Percentiles rank a stretch among this genome's conserved stretches.
phyloP scores from a whole-genome alignment of 1,140 invertebrate species.

The Orius insidiosus region DNA sequence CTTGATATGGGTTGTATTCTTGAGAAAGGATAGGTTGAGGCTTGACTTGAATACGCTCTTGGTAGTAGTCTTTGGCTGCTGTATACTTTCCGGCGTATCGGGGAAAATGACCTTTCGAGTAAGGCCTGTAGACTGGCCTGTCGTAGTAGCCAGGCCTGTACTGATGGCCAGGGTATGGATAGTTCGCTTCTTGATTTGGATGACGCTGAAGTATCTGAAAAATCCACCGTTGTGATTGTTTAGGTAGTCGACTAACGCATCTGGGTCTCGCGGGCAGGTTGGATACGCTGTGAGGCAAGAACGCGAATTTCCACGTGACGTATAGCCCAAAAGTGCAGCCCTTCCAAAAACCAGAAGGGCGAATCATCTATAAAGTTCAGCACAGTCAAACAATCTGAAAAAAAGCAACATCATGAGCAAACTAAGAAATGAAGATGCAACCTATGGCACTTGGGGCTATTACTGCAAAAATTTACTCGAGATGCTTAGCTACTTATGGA shows the following conservation, averaged over 20 bases:
- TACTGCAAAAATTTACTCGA: too few species aligned
- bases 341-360: constrained; percentile 49
- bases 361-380: constrained; percentile 30
- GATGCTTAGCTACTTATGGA: too few species aligned
- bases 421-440: too few species aligned
- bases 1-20: neutral
- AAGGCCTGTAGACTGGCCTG: neutral
- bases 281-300: constrained; percentile 45
- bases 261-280: constrained; percentile 50
- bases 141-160: neutral
- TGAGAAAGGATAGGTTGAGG: constrained; percentile 6
- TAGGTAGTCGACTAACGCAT: constrained; percentile 53
- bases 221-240: constrained; percentile 76
- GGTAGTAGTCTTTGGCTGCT: constrained; percentile 12
- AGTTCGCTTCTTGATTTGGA: neutral
- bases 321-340: constrained; percentile 51
- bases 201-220: constrained; percentile 50
- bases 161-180: neutral
- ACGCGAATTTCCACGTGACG: constrained; percentile 37
- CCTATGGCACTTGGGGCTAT: too few species aligned
- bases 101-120: neutral
- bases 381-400: constrained; percentile 31
- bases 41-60: constrained; percentile 11
- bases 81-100: constrained; percentile 10
- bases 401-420: constrained; percentile 18